Base-by-base conservation (phyloP, 2,888 invertebrate genomes). In the Gasteruption jaculator region DNA sequence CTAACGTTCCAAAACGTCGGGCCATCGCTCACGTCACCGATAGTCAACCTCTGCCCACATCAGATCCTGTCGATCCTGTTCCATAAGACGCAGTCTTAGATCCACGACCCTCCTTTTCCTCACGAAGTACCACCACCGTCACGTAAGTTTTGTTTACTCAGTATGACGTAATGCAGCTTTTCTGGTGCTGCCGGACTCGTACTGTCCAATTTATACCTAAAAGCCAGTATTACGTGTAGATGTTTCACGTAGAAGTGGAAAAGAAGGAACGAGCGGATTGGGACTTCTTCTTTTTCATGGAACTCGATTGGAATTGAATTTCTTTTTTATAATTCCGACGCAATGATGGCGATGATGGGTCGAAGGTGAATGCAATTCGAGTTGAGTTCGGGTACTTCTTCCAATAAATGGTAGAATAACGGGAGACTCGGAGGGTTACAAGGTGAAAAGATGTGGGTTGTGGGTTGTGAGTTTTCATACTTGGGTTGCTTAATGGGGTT, bases 121-220 rank as follows among this genome's bases (percentile, higher is more conserved):
- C 24, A 22, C 24, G 24, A 22, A 22, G 7, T 22, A 8, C 10
- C 24, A n/a, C n/a, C n/a, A n/a, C n/a, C n/a, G n/a, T n/a, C n/a
- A n/a, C 19, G 22, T 25, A 46, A 30, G 45, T 49, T 48, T 48
- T 57, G 51, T 56, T 69, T 70, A 53, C 68, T 69, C 43, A 70
- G 52, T 42, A 70, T 70, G 11, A 62, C 44, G 40, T 68, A 68
- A 46, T 65, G 61, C 39, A 56, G 44, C 41, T 57, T 57, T 25
- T 63, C 61, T 21, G 61, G 59, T 29, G 54, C 51, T 10, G 58
- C 38, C n/a, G 85, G 85, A 19, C 80, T 83, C 2, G 81, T 80
- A 52, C 82, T 81, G 60, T 86, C 86, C 33, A 80, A 53, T 46
- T 72, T 73, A 58, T 80, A 87, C 53, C 81, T 82, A 64, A 44